Base-by-base conservation (phyloP, 1,140 invertebrate genomes). In the Bicyclus anynana region DNA sequence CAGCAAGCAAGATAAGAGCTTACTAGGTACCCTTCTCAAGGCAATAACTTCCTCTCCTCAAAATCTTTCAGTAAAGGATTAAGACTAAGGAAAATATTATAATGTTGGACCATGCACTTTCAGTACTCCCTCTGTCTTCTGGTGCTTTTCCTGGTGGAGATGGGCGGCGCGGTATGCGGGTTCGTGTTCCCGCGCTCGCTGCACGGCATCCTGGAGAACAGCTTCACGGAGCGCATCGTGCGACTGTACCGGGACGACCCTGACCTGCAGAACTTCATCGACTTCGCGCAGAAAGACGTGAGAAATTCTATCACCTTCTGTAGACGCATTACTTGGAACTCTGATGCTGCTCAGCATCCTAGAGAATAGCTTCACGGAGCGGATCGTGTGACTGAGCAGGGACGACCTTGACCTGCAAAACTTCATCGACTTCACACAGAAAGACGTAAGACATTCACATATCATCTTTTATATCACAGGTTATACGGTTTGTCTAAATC, bases 361-460 rank as follows among this genome's bases (percentile, higher is more conserved):
- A 13, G 95, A 97, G 80, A 93, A 95, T 62, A 94, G 94, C 76
- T 93, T 97, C 79, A 94, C 96, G 1, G 95, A 97, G 79, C 94
- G 96, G 74, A 95, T 97, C 5, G 96, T 98, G 49, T 94, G 95
- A 52, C 94, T 94, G 9, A 98, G 98, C 82, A 90, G 96, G 53
- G 96, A 98, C 80, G 96, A 97, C 89, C 92, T 94, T 4, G 96
- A 98, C 90, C 89, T 97, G 46, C 95, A 97, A 80, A 97, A 97
- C 89, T 93, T 97, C 59, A 97, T 98, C 63, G 97, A 98, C 82
- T 97, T 97, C 90, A 94, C 96, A 14, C 97, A 98, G 83, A 94
- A 96, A 89, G 94, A 97, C 85, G 95, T 96, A 86, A 90, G 88
- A n/a, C n/a, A n/a, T n/a, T n/a, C n/a, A n/a, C n/a, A n/a, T n/a